Evolutionary conservation across 2,888 invertebrate genomes (phyloP), one percentile per base, ranked within the genome.

Genomic region (Trichogramma evanescens): DNA sequence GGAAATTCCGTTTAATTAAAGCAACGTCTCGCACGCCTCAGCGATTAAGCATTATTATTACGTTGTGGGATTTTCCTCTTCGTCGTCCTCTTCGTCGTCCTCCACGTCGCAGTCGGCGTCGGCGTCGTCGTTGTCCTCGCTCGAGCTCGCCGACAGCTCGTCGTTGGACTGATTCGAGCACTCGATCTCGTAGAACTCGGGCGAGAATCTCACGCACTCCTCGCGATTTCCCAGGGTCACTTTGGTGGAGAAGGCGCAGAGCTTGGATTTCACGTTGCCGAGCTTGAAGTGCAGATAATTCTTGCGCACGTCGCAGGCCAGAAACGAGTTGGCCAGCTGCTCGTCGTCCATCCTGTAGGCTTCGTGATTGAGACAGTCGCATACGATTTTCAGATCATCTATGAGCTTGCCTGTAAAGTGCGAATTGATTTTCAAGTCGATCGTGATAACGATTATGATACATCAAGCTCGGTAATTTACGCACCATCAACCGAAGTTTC

Each of bases 211-310:
- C 9, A 6, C 13, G 4, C 48, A 6, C 10, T 39, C 5, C 40
- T 50, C 38, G 9, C 50, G 4, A 5, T 39, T 26, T 26, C 26
- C 10, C 4, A 53, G 6, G 10, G 38, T 5, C 2, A 59, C n/a
- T 56, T 42, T 55, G 3, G 49, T 45, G 8, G 44, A 7, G 7
- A 56, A 56, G 45, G 6, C 10, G 38, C 55, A 50, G 0, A n/a
- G 50, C 4, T 56, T 58, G 1, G 50, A 43, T 9, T 59, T 62
- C 1, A 44, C 1, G 3, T 26, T 5, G 4, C 13, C 39, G 2
- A 64, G 41, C 44, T 62, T 62, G 13, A 60, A 62, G 7, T 58
- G 41, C 8, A 62, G 7, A 26, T 48, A 62, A 4, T 54, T 54
- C 7, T 60, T 55, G 6, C 51, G 56, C 40, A 58, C 9, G 4